Evolutionary conservation across 1,140 invertebrate genomes (phyloP), one percentile per base, ranked within the genome.

Genomic region (Thaumetopoea pityocampa): DNA sequence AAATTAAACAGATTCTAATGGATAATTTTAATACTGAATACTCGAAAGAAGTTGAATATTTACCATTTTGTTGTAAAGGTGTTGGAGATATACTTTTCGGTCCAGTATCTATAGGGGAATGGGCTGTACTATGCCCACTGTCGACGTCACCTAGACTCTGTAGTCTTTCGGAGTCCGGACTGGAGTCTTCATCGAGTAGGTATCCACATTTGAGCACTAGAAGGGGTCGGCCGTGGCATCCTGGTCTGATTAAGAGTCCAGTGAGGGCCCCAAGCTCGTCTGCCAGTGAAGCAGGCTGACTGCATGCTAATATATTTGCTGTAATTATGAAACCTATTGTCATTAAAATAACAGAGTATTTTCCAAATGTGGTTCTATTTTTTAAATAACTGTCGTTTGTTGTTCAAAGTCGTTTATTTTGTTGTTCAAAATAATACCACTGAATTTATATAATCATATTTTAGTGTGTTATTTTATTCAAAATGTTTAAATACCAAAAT

Each of bases 101-200:
- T 1, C 91, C 90, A 16, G 90, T 91, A 62, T 96, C 94, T 5
- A 89, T 90, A 0, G 94, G 94, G 0, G 94, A 96, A 74, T 96
- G 94, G 12, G 93, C 93, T 1, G 94, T 95, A 30, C 94, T 96
- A 77, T 96, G 92, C 4, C 94, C 95, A 49, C 94, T 96, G 62
- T 96, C 95, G 6, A 92, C 90, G 73, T 92, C 91, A 6, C 89
- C 89, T 1, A 89, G 71, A 54, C 92, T 92, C 40, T 93, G 90
- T 54, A 94, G 86, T 29, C 92, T 87, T 57, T 95, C 93, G n/a
- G 92, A 94, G 56, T 95, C 94, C 6, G 93, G 93, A 33, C 93
- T 94, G 18, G 91, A 92, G 56, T 94, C 93, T 66, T 93, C 92
- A 55, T 95, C 92, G 53, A 92, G 86, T 6, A 94, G 74, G 67